Conservation (phyloP, 2,113 vertebrate species). For the Triplophysa dalaica region DNA sequence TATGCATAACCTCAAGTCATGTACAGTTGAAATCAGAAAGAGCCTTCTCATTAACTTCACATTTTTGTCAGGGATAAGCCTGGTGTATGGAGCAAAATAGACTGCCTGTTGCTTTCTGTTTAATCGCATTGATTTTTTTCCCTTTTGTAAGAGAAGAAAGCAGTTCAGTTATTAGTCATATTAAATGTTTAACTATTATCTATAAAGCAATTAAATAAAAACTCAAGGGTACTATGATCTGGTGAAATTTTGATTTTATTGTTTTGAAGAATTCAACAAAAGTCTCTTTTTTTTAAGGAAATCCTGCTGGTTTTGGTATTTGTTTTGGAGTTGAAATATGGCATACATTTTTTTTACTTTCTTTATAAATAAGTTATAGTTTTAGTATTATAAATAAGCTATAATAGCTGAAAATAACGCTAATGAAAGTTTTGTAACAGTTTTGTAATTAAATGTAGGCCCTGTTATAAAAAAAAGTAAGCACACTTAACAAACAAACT, state of each 20-base stretch:
- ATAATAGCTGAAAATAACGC: too few species aligned
- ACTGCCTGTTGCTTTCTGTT: conserved; percentile 55
- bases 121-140: not conserved
- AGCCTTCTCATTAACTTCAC: conserved; percentile 43
- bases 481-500: too few species aligned
- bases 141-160: not conserved
- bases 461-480: too few species aligned
- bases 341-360: too few species aligned
- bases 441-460: too few species aligned
- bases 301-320: too few species aligned
- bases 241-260: not conserved
- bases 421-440: too few species aligned
- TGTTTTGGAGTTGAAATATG: not conserved
- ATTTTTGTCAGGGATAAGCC: conserved; percentile 62
- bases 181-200: not conserved
- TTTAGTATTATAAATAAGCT: too few species aligned
- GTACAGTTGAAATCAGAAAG: conserved; percentile 66
- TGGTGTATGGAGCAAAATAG: conserved; percentile 56
- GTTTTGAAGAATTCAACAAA: not conserved
- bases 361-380: too few species aligned
- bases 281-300: too few species aligned
- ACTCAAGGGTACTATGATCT: not conserved
- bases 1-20: conserved; percentile 68
- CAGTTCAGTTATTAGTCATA: not conserved
- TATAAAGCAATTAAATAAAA: not conserved